These are phyloP conservation scores for Amphibalanus amphitrite DNA, from an alignment of 1,140 invertebrate species.

Conservation along the genomic window DNA sequence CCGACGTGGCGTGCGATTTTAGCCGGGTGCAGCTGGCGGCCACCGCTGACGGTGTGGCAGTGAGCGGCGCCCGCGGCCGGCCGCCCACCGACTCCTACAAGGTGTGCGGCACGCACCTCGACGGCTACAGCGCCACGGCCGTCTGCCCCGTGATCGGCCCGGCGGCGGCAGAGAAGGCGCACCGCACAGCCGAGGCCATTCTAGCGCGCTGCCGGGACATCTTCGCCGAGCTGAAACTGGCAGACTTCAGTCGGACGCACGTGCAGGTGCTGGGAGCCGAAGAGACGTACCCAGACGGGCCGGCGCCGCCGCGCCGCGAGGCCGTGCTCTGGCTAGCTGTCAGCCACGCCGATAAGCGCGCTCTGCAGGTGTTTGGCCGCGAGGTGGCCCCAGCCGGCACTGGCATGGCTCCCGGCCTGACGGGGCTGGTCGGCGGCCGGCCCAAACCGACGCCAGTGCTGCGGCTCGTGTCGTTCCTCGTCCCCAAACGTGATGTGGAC, in stretches of 20 bases:
- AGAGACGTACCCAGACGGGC: constrained; percentile 23
- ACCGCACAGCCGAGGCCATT: constrained; percentile 31
- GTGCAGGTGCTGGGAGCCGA: constrained; percentile 32
- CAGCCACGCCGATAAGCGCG: constrained; percentile 31
- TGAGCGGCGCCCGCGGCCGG: constrained; percentile 30
- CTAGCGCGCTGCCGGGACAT: constrained; percentile 28
- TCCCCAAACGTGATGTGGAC: constrained; percentile 27
- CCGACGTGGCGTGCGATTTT: constrained; percentile 36
- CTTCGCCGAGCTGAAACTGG: constrained; percentile 26
- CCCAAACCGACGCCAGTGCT: constrained; percentile 33
- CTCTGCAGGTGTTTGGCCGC: constrained; percentile 31
- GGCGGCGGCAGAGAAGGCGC: constrained; percentile 28
- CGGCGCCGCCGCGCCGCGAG: constrained; percentile 23
- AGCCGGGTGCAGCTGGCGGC: constrained; percentile 27
- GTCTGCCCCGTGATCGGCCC: constrained; percentile 32
- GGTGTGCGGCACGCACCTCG: constrained; percentile 28
- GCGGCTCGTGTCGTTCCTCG: constrained; percentile 32
- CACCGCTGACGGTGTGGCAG: constrained; percentile 25
- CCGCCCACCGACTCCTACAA: constrained; percentile 31
- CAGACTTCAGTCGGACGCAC: constrained; percentile 28
- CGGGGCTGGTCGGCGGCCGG: constrained; percentile 32
- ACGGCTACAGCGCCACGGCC: constrained; percentile 24
- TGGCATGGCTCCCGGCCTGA: constrained; percentile 36
- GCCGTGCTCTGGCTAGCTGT: constrained; percentile 34
- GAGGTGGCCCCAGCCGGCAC: constrained; percentile 38